A percentile compares a stretch with the other conserved stretches of the same genome.
These are phyloP conservation scores for Geodia barretti DNA, from an alignment of 37 sponge, comb jelly and placozoan species.

Conservation along the genomic window DNA sequence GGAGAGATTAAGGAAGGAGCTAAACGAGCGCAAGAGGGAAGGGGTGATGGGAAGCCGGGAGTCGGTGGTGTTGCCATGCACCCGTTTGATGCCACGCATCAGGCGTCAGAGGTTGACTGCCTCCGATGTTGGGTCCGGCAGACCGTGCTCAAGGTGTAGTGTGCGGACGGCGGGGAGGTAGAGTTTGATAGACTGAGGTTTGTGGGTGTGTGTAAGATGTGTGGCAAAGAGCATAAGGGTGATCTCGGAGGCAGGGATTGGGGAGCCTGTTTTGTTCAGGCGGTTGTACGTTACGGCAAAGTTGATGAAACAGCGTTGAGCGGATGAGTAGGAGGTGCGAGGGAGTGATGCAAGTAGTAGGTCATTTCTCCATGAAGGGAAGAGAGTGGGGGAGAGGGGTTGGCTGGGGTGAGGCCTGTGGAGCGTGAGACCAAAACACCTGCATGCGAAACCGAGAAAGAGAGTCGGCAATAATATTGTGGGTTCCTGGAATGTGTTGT, in stretches of 20 bases:
- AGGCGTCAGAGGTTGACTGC: not conserved
- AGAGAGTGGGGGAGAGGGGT: not conserved
- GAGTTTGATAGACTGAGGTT: not conserved
- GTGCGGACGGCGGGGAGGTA: slow-evolving; percentile 8
- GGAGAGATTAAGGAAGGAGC: not conserved
- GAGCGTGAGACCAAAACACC: slow-evolving; percentile 6
- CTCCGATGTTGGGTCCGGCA: not conserved
- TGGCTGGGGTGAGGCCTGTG: not conserved
- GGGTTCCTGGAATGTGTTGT: slow-evolving; percentile 12
- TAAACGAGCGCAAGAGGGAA: not conserved
- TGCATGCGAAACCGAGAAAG: slow-evolving; percentile 28
- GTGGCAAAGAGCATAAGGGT: slow-evolving; percentile 2
- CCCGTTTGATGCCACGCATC: not conserved
- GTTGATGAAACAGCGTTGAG: not conserved
- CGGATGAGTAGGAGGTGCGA: slow-evolving; percentile 3
- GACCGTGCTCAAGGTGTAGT: slow-evolving; percentile 1
- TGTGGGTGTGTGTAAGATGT: not conserved
- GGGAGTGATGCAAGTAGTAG: not conserved
- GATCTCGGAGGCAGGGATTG: slow-evolving; percentile 5
- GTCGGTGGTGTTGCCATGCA: not conserved
- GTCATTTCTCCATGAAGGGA: not conserved
- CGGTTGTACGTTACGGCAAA: not conserved
- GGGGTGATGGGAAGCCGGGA: slow-evolving; percentile 4
- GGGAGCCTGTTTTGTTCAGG: not conserved
- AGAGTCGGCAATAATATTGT: slow-evolving; percentile 17